Evolutionary conservation across 2,888 invertebrate genomes (phyloP).

Genomic region (Dasypolia templi): DNA sequence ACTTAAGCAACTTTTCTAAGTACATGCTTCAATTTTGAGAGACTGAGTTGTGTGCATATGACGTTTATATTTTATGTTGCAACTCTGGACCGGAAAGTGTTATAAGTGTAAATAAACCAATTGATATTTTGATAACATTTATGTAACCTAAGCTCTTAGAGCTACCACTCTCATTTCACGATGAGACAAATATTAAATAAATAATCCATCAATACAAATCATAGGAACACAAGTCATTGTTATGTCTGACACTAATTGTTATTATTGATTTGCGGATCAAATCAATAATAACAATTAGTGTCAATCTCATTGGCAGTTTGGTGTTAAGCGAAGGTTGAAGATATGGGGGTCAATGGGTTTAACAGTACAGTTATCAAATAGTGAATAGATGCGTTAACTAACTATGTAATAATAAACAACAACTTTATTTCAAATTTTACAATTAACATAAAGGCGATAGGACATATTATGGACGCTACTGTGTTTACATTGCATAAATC

Average conservation of each 20-base stretch:
- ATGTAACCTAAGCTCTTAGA: neutral
- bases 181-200: conserved; percentile 16
- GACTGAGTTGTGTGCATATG: neutral
- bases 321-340: conserved; percentile 28
- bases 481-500: too few species aligned
- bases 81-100: neutral
- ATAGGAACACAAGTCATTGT: conserved; percentile 28
- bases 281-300: too few species aligned
- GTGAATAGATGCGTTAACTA: neutral
- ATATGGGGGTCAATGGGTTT: conserved; percentile 30
- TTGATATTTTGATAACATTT: conserved; percentile 4
- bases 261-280: conserved; percentile 46
- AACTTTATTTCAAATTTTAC: too few species aligned
- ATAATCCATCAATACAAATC: conserved; percentile 32
- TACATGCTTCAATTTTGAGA: neutral
- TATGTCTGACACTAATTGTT: conserved; percentile 40
- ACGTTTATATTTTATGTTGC: neutral
- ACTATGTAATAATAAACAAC: too few species aligned
- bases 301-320: conserved; percentile 45
- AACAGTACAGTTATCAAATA: conserved; percentile 10
- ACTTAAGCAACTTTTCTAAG: too few species aligned
- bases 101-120: neutral
- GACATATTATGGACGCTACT: too few species aligned
- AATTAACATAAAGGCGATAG: too few species aligned
- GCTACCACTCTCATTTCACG: conserved; percentile 9